These are phyloP conservation scores for Volucella bombylans DNA, from an alignment of 2,888 invertebrate genomes.

Conservation along the genomic window DNA sequence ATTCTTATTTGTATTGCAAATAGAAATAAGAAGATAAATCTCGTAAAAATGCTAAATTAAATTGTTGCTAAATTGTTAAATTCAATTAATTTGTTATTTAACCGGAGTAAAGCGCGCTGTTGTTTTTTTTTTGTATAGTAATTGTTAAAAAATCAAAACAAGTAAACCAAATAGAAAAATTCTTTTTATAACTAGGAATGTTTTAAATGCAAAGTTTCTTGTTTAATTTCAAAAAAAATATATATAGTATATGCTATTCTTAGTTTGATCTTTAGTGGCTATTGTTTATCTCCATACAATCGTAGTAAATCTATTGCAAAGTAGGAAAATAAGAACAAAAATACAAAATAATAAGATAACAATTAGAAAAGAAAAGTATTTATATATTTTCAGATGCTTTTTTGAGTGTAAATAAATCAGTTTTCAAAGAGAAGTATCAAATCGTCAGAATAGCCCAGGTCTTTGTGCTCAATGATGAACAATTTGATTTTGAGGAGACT, in stretches of 20 bases:
- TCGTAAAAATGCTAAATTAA: conserved; percentile 12
- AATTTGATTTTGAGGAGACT: too few relatives aligned
- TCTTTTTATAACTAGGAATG: conserved; percentile 67
- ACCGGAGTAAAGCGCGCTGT: conserved; percentile 19
- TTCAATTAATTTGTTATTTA: conserved; percentile 1
- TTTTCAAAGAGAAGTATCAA: background rate
- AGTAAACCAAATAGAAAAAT: conserved; percentile 17
- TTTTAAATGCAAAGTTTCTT: conserved; percentile 72
- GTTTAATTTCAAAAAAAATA: conserved; percentile 30
- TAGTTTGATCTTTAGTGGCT: background rate
- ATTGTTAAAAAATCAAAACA: conserved; percentile 4
- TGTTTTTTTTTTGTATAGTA: conserved; percentile 10
- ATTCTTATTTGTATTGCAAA: background rate
- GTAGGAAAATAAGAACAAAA: conserved; percentile 32
- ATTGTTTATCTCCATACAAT: conserved; percentile 30
- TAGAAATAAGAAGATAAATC: conserved; percentile 4
- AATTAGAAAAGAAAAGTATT: background rate
- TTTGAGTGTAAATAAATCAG: background rate
- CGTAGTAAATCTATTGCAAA: conserved; percentile 54
- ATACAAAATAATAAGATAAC: conserved; percentile 17
- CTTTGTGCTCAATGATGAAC: too few relatives aligned
- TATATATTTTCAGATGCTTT: background rate
- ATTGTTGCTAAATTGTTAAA: background rate
- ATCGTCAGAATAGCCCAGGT: too few relatives aligned
- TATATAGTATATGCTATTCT: background rate